A percentile compares a stretch with the other conserved stretches of the same genome.
phyloP scores from a whole-genome alignment of 1,140 invertebrate species.

The Meteorus sp. region DNA sequence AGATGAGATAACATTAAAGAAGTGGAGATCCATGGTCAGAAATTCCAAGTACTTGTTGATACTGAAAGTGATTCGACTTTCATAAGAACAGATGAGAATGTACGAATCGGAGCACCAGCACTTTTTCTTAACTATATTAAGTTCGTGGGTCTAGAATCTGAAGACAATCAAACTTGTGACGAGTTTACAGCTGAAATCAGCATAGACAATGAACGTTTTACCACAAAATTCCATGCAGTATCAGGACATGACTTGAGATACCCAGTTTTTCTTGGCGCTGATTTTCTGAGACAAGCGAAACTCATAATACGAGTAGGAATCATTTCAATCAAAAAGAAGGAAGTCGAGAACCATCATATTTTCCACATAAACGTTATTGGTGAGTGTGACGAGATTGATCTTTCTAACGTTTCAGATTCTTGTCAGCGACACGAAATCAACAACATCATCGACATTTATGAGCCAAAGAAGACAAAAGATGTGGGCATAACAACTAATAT shows the following conservation, averaged over 20 bases:
- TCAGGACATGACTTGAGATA: no score
- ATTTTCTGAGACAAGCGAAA: conserved; percentile 1
- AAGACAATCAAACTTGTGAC: not conserved
- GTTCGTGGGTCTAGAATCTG: not conserved
- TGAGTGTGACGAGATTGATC: not conserved
- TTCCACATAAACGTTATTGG: not conserved
- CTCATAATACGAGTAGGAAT: not conserved
- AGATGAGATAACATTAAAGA: no score
- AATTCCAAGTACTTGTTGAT: not conserved
- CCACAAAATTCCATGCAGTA: no score
- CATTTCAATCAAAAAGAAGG: not conserved
- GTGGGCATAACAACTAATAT: conserved; percentile 25
- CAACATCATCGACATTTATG: conserved; percentile 4
- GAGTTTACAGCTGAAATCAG: no score
- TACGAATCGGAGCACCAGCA: not conserved
- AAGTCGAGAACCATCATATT: not conserved
- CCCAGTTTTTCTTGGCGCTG: not conserved
- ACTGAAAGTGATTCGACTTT: conserved; percentile 9
- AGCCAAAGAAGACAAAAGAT: not conserved
- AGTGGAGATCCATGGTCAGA: not conserved
- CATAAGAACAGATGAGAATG: conserved; percentile 3
- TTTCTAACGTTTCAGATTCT: not conserved
- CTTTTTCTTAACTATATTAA: not conserved
- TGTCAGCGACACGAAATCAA: not conserved
- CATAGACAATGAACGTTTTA: no score